These are phyloP conservation scores for Tragelaphus buxtoni DNA, from an alignment of 2,113 vertebrate genomes.

Conservation along the genomic window DNA sequence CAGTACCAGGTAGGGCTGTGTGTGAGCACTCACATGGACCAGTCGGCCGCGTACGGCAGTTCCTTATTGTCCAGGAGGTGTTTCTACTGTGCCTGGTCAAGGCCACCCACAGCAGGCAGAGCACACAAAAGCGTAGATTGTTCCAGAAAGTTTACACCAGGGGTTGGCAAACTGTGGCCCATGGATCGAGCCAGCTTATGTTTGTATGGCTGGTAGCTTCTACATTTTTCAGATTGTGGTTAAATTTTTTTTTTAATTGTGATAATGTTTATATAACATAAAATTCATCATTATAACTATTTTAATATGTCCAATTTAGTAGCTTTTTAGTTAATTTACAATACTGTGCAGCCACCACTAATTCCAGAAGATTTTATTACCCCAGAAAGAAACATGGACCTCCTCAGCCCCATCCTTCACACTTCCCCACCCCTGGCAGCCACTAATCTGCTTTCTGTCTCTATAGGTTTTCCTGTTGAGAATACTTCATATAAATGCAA, in stretches of 20 bases:
- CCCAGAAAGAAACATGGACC: neutral
- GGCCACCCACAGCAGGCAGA: neutral
- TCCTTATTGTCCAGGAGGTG: rapidly evolving
- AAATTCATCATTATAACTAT: neutral
- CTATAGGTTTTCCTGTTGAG: neutral
- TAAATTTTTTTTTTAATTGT: neutral
- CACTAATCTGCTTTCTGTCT: neutral
- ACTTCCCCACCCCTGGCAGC: neutral
- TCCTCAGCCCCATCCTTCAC: neutral
- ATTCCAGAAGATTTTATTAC: neutral
- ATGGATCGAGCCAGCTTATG: neutral
- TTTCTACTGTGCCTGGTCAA: neutral
- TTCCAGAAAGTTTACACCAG: neutral
- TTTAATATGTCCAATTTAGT: neutral
- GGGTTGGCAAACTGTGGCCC: too few relatives aligned
- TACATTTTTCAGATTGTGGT: neutral
- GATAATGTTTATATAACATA: neutral
- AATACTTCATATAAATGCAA: rapidly evolving
- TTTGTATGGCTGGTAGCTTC: neutral
- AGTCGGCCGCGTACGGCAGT: rapidly evolving
- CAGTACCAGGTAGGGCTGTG: neutral
- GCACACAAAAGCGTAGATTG: neutral
- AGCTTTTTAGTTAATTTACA: neutral
- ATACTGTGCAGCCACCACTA: neutral
- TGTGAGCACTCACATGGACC: neutral